Percentiles rank a stretch among this genome's conserved stretches.
These are phyloP conservation scores for Apodemia arnacis DNA, from an alignment of 2,888 invertebrate genomes.

Conservation along the genomic window DNA sequence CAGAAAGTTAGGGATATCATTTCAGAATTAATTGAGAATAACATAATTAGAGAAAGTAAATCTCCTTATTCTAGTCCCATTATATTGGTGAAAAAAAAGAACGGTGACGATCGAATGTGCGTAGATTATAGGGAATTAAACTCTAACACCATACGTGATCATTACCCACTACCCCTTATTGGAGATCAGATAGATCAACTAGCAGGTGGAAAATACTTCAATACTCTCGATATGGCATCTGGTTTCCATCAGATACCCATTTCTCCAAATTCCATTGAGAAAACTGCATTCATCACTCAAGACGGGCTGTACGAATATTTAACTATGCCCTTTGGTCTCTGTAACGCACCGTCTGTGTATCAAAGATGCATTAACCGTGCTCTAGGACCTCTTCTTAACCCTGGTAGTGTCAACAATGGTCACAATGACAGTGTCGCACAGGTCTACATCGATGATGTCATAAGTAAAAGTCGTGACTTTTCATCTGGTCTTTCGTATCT, in stretches of 20 bases:
- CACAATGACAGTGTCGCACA: conserved; percentile 56
- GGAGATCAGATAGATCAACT: conserved; percentile 30
- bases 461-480: conserved; percentile 43
- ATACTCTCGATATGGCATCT: conserved; percentile 58
- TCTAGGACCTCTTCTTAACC: conserved; percentile 17
- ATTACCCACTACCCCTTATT: conserved; percentile 54
- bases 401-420: neutral
- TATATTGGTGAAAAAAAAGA: conserved; percentile 62
- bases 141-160: conserved; percentile 68
- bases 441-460: conserved; percentile 77
- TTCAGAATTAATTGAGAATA: conserved; percentile 38
- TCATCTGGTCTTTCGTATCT: conserved; percentile 66
- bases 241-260: conserved; percentile 82
- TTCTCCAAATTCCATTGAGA: conserved; percentile 69
- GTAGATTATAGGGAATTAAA: conserved; percentile 80
- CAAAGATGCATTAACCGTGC: conserved; percentile 73
- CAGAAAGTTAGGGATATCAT: conserved; percentile 49
- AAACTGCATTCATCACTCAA: conserved; percentile 77
- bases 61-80: conserved; percentile 68
- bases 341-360: conserved; percentile 75
- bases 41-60: conserved; percentile 52
- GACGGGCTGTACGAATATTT: conserved; percentile 73
- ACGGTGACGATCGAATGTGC: conserved; percentile 83
- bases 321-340: conserved; percentile 78
- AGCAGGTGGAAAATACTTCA: conserved; percentile 13